Conservation (phyloP, 1,140 invertebrate genomes). For the Marisa cornuarietis region DNA sequence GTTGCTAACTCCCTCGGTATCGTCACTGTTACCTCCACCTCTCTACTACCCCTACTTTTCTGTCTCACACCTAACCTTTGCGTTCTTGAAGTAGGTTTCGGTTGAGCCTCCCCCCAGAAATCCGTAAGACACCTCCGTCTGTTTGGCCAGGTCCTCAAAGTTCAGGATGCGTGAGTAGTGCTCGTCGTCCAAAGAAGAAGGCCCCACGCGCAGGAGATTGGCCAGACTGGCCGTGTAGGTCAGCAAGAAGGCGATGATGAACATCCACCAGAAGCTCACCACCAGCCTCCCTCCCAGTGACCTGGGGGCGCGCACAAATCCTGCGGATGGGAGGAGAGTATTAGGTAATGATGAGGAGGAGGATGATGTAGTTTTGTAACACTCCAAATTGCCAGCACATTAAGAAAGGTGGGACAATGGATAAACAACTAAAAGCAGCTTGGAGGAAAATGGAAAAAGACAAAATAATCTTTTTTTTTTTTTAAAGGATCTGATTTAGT, state of each 20-base stretch:
- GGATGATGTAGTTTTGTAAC: too few relatives aligned
- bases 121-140: conserved; percentile 90
- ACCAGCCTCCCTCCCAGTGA: conserved; percentile 51
- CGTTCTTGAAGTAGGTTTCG: conserved; percentile 24
- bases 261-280: conserved; percentile 56
- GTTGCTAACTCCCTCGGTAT: too few relatives aligned
- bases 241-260: conserved; percentile 47
- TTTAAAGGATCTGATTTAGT: too few relatives aligned
- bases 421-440: too few relatives aligned
- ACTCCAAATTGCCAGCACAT: too few relatives aligned
- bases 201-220: conserved; percentile 39
- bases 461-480: too few relatives aligned
- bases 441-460: too few relatives aligned
- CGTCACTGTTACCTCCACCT: too few relatives aligned
- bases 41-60: conserved; percentile 7
- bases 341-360: too few relatives aligned
- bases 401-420: too few relatives aligned
- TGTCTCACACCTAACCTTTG: neutral
- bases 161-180: conserved; percentile 92
- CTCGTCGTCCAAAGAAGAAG: conserved; percentile 75
- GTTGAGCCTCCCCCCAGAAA: conserved; percentile 80
- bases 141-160: conserved; percentile 81
- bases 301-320: conserved; percentile 41
- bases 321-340: conserved; percentile 25
- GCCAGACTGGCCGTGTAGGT: conserved; percentile 55